Base-by-base conservation (phyloP, 2,888 invertebrate species). In the Leptopilina drosophilae region DNA sequence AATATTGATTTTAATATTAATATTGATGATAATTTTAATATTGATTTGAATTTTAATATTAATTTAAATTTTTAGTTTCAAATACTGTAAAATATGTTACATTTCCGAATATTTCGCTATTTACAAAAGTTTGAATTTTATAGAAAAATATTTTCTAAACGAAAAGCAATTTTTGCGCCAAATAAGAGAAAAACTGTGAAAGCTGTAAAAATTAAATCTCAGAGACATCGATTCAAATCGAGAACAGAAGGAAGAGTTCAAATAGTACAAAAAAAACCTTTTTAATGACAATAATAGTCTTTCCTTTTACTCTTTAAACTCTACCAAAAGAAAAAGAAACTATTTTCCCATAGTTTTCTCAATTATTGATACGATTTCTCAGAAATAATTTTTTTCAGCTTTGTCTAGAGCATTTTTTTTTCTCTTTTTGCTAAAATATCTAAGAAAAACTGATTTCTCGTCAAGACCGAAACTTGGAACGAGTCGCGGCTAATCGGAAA, bases 401-500 rank as follows among this genome's bases (percentile, higher is more conserved):
- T 49, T 12, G 49, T 12, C 49, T 20, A 49, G 15, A 49, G 42
- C 11, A 20, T 67, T 46, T 67, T 67, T 9, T 49, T 11, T n/a
- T n/a, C n/a, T n/a, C n/a, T n/a, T 49, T 49, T 11, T 49, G 9
- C 3, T 5, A 9, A 11, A 49, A 9, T 4, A 49, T 11, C 2
- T 49, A 49, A 53, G 12, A 26, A 2, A 33, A 33, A 73, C 73
- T 33, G 73, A 73, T 73, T 73, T 59, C 40, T 73, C 56, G 56
- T 53, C 15, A 53, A 59, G 73, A 56, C 14, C n/a, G 56, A n/a
- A 53, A 73, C n/a, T 73, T n/a, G 33, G 33, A 59, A 73, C 73
- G 56, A 73, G 73, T 73, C 73, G 73, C 53, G 56, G 73, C 53
- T 73, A 9, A 73, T 73, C 73, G 73, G 73, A 73, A 73, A 73